Conservation (phyloP, 2,113 vertebrate genomes). For the Coturnix japonica region DNA sequence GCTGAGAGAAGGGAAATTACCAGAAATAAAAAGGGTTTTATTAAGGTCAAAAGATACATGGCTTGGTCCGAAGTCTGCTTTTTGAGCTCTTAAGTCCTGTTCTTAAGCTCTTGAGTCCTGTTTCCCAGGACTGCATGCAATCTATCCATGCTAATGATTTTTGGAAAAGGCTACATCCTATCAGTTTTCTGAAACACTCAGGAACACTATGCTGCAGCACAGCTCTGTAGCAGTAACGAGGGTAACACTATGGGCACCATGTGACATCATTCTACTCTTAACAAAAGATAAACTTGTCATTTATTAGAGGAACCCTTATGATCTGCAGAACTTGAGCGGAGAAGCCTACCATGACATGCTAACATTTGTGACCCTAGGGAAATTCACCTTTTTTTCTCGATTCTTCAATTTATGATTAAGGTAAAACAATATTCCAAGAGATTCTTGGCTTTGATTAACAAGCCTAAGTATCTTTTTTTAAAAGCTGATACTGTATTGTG, state of each 20-base stretch:
- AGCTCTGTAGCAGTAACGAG: background rate
- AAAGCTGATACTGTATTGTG: background rate
- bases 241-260: no score
- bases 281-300: background rate
- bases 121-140: background rate
- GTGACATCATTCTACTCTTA: no score
- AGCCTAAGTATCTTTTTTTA: background rate
- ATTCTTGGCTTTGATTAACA: background rate
- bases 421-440: background rate
- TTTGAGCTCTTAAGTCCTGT: background rate
- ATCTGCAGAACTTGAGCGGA: background rate
- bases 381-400: no score
- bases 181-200: background rate
- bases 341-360: background rate
- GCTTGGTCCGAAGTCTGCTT: background rate
- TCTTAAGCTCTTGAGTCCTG: no score
- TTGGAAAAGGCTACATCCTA: background rate
- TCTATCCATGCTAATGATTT: background rate
- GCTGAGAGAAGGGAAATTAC: background rate
- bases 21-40: background rate
- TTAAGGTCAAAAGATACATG: background rate
- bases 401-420: background rate
- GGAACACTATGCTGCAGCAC: background rate
- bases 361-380: background rate
- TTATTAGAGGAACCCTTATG: background rate